Evolutionary conservation across 2,888 invertebrate genomes (phyloP), one percentile per base, ranked within the genome.

Genomic region (Mesorhabditis belari): DNA sequence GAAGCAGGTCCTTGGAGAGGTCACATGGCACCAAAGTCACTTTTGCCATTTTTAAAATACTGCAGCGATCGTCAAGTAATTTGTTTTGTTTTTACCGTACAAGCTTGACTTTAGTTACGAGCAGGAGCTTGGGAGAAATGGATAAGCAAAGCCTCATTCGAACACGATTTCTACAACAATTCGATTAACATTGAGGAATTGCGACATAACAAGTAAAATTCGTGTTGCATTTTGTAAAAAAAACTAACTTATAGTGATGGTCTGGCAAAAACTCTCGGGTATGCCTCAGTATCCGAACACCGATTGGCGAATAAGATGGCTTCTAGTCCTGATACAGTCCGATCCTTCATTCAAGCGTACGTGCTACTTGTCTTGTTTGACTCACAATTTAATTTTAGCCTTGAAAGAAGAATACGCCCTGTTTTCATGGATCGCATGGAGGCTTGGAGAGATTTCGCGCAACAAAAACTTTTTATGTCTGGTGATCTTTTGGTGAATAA

Each of bases 241-340:
- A n/a, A 3, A 19, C 3, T 49, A 24, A 53, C 59, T 63, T 77
- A 58, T 62, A 78, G 77, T 53, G 77, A 78, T 51, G 75, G 76
- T 24, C 54, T 74, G 35, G 76, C 79, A 21, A 79, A 79, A 64
- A 69, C 74, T 3, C 65, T 79, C 0, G 79, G 79, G 9, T 79
- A 73, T 58, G 50, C 66, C 9, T 74, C 73, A 1, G 73, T 75
- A 25, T 67, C 79, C 25, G 77, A 80, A 54, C 79, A 80, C 55
- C 70, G 76, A 29, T 63, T 79, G 25, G 64, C 76, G 12, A 74
- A 80, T 58, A 80, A 80, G 62, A 79, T 79, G 79, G 79, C 78
- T 1, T 73, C 78, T 3, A 70, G 71, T 6, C 73, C 77, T 5
- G 77, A 75, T 6, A 80, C 77, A 23, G 77, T 79, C 17, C 61